Conservation (phyloP, 2,797 vertebrate species). For the Natrix natrix region DNA sequence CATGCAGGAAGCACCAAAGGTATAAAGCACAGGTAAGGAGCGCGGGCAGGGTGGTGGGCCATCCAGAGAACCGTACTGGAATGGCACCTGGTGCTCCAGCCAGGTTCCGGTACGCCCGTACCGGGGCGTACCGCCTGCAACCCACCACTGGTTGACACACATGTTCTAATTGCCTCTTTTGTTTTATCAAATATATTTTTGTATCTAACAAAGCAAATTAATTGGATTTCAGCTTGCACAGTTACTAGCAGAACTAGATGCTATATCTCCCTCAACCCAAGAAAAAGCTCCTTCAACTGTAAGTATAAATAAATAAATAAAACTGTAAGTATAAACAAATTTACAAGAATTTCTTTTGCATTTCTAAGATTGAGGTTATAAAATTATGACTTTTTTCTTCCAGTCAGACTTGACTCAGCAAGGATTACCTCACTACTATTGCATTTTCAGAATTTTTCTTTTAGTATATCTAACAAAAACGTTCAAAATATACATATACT, state of each 20-base stretch:
- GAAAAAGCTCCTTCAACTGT: conserved; percentile 75
- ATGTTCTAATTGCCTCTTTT: neutral
- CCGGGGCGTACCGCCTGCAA: too few relatives aligned
- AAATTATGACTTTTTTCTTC: neutral
- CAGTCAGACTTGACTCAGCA: neutral
- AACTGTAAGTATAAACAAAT: conserved; percentile 72
- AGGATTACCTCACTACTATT: neutral
- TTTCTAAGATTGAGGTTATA: neutral
- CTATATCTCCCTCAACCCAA: conserved; percentile 81
- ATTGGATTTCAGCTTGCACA: conserved; percentile 83
- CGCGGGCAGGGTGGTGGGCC: too few relatives aligned
- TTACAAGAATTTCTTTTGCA: neutral
- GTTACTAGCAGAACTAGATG: conserved; percentile 87
- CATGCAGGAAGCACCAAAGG: too few relatives aligned
- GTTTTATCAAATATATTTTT: neutral
- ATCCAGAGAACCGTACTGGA: too few relatives aligned
- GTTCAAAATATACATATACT: neutral
- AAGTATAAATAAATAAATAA: conserved; percentile 59
- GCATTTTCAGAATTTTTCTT: neutral
- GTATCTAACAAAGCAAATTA: neutral
- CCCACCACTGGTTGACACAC: too few relatives aligned
- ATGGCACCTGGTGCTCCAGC: too few relatives aligned
- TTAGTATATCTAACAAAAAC: neutral
- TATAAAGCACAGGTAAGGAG: too few relatives aligned
- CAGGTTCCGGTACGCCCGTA: too few relatives aligned